phyloP scores from a whole-genome alignment of 2,113 vertebrate genomes.

The Tapirus terrestris region DNA sequence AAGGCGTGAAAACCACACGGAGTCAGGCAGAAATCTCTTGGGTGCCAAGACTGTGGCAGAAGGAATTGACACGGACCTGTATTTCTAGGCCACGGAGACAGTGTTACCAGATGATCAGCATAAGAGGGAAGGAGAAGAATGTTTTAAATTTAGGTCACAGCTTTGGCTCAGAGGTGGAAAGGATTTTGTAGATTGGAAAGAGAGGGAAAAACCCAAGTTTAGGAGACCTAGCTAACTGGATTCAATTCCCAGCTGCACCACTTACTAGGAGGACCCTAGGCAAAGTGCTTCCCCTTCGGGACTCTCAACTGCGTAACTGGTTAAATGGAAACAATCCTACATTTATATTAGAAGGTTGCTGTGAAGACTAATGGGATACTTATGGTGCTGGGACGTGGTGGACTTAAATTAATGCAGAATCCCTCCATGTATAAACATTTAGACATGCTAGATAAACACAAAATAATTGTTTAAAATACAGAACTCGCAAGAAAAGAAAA shows the following conservation, averaged over 20 bases:
- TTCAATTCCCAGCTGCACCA: neutral
- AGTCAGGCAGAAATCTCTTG: neutral
- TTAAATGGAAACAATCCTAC: neutral
- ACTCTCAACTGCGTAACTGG: neutral
- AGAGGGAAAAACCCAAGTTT: neutral
- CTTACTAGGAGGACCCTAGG: neutral
- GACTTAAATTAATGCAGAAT: neutral
- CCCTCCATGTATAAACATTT: neutral
- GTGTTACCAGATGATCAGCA: neutral
- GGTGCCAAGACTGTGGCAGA: neutral
- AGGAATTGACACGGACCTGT: neutral
- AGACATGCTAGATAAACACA: conserved; percentile 14
- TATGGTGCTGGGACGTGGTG: neutral
- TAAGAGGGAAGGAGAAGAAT: neutral
- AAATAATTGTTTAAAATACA: neutral
- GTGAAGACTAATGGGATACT: neutral
- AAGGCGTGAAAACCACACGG: neutral
- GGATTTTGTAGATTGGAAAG: neutral
- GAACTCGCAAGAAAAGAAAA: conserved; percentile 4
- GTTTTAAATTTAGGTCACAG: neutral
- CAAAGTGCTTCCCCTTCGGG: neutral
- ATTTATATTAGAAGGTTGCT: neutral
- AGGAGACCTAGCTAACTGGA: neutral
- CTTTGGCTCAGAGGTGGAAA: neutral
- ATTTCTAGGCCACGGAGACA: neutral